Percentiles rank a stretch among this genome's conserved stretches.
phyloP scores from a whole-genome alignment of 1,140 invertebrate genomes.

The Heterodera schachtii region DNA sequence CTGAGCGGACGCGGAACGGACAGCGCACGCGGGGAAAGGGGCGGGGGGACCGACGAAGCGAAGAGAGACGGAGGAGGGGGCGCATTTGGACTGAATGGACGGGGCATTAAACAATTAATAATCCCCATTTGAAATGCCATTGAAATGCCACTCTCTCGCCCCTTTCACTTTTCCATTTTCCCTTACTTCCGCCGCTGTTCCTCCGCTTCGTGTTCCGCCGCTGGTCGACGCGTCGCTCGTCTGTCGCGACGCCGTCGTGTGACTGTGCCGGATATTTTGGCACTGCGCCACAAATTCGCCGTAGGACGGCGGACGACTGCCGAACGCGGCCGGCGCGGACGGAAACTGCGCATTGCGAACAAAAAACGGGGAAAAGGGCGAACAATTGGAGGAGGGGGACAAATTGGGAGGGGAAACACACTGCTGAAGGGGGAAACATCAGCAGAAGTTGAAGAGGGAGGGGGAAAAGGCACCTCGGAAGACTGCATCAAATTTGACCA shows the following conservation, averaged over 20 bases:
- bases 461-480: background rate
- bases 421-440: background rate
- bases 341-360: background rate
- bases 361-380: background rate
- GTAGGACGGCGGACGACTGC: constrained; percentile 8
- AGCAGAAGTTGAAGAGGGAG: background rate
- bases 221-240: constrained; percentile 1
- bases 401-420: too few relatives aligned
- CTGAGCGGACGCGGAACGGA: background rate
- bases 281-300: background rate
- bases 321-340: background rate
- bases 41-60: constrained; percentile 14
- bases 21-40: constrained; percentile 4
- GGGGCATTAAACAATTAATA: background rate
- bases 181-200: background rate
- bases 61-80: background rate
- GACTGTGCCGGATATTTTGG: constrained; percentile 5
- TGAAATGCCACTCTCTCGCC: too few relatives aligned
- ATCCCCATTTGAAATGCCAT: too few relatives aligned
- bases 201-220: background rate
- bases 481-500: constrained; percentile 30
- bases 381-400: background rate
- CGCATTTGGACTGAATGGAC: constrained; percentile 1
- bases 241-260: background rate
- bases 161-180: background rate